Evolutionary conservation across 2,888 invertebrate species (phyloP).

Genomic region (Tupiocoris notatus): DNA sequence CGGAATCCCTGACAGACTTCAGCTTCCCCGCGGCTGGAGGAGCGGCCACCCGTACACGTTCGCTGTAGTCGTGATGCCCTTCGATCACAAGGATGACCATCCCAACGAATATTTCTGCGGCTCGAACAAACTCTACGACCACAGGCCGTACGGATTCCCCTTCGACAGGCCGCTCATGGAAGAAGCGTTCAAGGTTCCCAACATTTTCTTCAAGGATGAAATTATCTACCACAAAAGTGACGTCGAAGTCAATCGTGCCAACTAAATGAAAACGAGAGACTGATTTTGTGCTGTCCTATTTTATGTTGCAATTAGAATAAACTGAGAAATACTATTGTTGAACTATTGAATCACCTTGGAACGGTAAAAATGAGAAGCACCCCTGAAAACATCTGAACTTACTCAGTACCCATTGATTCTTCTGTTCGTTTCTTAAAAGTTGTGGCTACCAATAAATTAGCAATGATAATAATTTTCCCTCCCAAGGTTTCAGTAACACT

Average conservation of each 20-base stretch:
- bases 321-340: neutral
- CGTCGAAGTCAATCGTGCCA: constrained; percentile 50
- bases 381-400: no score
- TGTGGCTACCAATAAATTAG: no score
- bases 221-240: constrained; percentile 62
- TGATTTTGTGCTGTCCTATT: constrained; percentile 31
- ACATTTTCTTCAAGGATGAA: constrained; percentile 64
- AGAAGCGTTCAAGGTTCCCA: constrained; percentile 65
- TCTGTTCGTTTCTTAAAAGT: no score
- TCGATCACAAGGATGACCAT: constrained; percentile 43
- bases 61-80: constrained; percentile 60
- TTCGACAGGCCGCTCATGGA: constrained; percentile 65
- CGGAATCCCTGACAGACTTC: constrained; percentile 68
- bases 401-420: no score
- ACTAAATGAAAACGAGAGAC: constrained; percentile 27
- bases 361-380: no score
- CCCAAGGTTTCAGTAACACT: no score
- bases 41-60: constrained; percentile 67
- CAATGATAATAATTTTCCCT: no score
- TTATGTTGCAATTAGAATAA: constrained; percentile 10
- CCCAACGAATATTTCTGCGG: constrained; percentile 52
- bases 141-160: constrained; percentile 69
- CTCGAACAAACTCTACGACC: constrained; percentile 59
- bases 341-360: no score
- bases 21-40: constrained; percentile 68